Evolutionary conservation across 2,113 vertebrate genomes (phyloP).

Genomic region (Amphilophus citrinellus): DNA sequence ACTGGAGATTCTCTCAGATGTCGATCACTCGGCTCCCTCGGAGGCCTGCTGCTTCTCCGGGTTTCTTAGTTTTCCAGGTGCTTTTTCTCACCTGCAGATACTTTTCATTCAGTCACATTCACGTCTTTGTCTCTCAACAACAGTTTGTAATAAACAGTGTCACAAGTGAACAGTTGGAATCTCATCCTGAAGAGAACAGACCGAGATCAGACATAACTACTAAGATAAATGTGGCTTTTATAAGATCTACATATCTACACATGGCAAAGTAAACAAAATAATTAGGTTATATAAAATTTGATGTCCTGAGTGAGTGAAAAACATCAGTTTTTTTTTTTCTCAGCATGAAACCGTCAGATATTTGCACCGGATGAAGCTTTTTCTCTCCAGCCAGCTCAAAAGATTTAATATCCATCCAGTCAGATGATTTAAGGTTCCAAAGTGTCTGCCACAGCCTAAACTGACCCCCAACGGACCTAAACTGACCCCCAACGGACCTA

Average conservation of each 20-base stretch:
- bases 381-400: neutral
- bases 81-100: neutral
- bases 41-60: neutral
- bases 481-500: neutral
- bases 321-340: neutral
- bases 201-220: neutral
- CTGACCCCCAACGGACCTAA: neutral
- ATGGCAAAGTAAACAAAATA: no score
- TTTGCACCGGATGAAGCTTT: neutral
- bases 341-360: neutral
- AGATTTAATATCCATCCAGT: no score
- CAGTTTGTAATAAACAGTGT: no score
- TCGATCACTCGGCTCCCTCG: neutral
- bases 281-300: accelerated
- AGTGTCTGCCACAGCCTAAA: neutral
- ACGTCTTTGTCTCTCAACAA: neutral
- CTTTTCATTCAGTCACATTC: neutral
- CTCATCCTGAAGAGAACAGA: neutral
- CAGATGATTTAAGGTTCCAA: neutral
- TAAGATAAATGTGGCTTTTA: neutral
- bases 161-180: no score
- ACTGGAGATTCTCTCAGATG: slow-evolving; percentile 1
- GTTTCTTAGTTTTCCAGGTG: neutral
- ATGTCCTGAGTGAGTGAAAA: neutral
- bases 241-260: no score